Evolutionary conservation across 2,797 vertebrate genomes (phyloP).

Genomic region (Heterohyrax brucei): DNA sequence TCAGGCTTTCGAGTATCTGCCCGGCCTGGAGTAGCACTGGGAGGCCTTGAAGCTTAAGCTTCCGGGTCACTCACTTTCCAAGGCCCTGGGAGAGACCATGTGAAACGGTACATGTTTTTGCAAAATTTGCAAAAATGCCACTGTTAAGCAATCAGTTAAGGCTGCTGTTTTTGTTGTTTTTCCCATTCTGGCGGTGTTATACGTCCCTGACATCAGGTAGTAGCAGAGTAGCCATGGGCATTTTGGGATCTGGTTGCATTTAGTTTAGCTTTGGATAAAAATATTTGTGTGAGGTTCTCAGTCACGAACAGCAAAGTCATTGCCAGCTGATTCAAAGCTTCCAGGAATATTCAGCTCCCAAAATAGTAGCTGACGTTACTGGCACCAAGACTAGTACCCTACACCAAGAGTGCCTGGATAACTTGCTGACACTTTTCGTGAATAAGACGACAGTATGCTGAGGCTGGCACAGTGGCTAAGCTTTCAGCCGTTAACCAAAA

Average conservation of each 20-base stretch:
- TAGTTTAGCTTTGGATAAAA: conserved; percentile 44
- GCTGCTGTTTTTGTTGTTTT: not conserved
- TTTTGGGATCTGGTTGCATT: conserved; percentile 18
- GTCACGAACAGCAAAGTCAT: conserved; percentile 13
- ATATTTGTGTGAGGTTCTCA: not conserved
- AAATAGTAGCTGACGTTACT: conserved; percentile 21
- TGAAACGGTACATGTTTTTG: not conserved
- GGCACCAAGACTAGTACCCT: not conserved
- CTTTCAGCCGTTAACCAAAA: too few species aligned
- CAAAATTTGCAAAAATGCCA: conserved; percentile 24
- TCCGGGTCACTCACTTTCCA: not conserved
- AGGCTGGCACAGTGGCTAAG: not conserved
- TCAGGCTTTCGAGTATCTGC: not conserved
- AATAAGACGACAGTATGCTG: not conserved
- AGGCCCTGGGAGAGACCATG: not conserved
- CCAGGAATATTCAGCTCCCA: not conserved
- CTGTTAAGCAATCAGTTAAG: not conserved
- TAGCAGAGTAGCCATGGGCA: not conserved
- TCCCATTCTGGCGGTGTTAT: not conserved
- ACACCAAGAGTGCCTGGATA: not conserved
- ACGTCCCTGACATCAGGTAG: not conserved
- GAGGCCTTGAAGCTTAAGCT: not conserved
- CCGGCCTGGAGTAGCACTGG: not conserved
- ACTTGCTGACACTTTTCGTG: not conserved
- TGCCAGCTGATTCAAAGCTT: conserved; percentile 49